Evolutionary conservation across 2,113 vertebrate species (phyloP), one percentile per base, ranked within the genome.

Genomic region (Fregetta grallaria): DNA sequence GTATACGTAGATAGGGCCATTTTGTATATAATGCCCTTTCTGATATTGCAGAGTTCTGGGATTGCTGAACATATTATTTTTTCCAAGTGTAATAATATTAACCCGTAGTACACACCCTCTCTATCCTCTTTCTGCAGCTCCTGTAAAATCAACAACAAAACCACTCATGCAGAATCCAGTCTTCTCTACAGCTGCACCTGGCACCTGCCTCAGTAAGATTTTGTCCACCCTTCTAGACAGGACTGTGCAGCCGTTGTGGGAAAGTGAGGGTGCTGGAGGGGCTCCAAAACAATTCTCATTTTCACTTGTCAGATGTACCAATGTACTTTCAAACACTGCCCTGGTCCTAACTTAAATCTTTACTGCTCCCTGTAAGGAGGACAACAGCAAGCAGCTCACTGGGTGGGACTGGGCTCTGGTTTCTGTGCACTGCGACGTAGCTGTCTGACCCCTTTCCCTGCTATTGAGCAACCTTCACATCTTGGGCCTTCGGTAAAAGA

Each of bases 21-120:
- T 96, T 73, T 86, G 80, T 90, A 97, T 95, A 95, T 45, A 96
- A 81, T 70, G 74, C 53, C 80, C 79, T 94, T 91, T 91, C 90
- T 92, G 86, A 90, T 83, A 86, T 22, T 91, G 74, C 56, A 78
- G 82, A 92, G 63, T 91, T 82, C 47, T 77, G 73, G 71, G 36
- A 71, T 14, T 94, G 67, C 15, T 49, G 47, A 93, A 81, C 27
- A 45, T 32, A 75, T 34, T 56, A 67, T 72, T 81, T 63, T 82
- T 86, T 88, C 52, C 40, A 84, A 81, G 77, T 56, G 50, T 11
- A 96, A 86, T 14, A 81, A 79, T 56, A 88, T 59, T 96, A 95
- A 76, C 40, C 22, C 25, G 21, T 59, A 32, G 72, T 21, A 50
- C 27, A 72, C 38, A 75, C 18, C 30, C 36, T 45, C 36, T 61